Percentiles rank a stretch among this genome's conserved stretches.
Conservation (phyloP, 1,140 invertebrate genomes). For the Bombus waltoni region DNA sequence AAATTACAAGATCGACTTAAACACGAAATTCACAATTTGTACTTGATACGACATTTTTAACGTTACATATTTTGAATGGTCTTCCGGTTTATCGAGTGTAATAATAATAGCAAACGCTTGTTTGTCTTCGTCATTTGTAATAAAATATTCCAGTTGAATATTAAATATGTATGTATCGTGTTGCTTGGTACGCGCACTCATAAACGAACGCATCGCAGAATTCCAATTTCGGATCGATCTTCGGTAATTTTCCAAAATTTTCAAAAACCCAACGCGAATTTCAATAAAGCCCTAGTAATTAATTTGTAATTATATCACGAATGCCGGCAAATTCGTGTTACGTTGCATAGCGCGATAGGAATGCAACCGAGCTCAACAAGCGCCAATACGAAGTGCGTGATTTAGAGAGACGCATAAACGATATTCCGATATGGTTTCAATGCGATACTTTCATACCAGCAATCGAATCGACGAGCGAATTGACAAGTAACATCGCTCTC, state of each 20-base stretch:
- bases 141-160: conserved; percentile 30
- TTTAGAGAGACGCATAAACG: conserved; percentile 70
- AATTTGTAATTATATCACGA: conserved; percentile 69
- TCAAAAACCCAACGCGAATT: conserved; percentile 65
- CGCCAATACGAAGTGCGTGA: conserved; percentile 65
- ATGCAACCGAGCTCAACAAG: conserved; percentile 70
- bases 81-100: not conserved
- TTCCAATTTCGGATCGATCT: conserved; percentile 68
- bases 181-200: conserved; percentile 40
- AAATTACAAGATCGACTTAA: not conserved
- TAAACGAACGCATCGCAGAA: conserved; percentile 55
- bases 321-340: conserved; percentile 70
- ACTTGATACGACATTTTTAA: not conserved
- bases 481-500: conserved; percentile 26
- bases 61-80: not conserved
- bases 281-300: conserved; percentile 71
- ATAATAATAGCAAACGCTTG: conserved; percentile 8
- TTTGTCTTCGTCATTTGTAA: conserved; percentile 30
- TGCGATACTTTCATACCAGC: conserved; percentile 52
- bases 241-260: conserved; percentile 69
- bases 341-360: conserved; percentile 68
- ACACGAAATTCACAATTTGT: not conserved
- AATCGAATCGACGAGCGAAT: conserved; percentile 59
- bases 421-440: conserved; percentile 68
- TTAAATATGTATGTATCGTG: conserved; percentile 58